phyloP scores from a whole-genome alignment of 2,888 invertebrate species.

The Orthosia cruda region DNA sequence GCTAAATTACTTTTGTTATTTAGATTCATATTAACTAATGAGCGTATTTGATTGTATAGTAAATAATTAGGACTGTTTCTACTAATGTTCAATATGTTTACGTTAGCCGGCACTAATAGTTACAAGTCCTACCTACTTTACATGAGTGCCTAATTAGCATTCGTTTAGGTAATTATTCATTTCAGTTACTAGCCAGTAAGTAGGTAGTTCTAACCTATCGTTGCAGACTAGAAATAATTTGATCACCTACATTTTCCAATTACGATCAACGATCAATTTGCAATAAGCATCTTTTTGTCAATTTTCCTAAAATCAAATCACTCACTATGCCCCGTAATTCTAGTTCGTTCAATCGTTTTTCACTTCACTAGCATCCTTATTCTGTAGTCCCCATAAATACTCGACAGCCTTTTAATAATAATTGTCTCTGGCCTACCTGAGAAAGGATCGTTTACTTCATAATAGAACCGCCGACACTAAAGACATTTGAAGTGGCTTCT shows the following conservation, averaged over 20 bases:
- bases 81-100: background rate
- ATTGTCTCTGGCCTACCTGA: constrained; percentile 50
- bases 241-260: background rate
- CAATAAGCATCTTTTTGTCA: background rate
- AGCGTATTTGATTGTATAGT: background rate
- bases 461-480: constrained; percentile 26
- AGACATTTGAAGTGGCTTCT: constrained; percentile 45
- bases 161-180: constrained; percentile 11
- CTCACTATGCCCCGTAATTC: background rate
- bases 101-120: background rate
- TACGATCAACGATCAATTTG: background rate
- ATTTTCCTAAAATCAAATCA: background rate
- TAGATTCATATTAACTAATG: constrained; percentile 1
- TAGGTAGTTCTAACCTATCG: background rate
- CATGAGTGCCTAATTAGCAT: constrained; percentile 30
- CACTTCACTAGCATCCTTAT: background rate
- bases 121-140: background rate
- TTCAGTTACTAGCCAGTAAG: constrained; percentile 6
- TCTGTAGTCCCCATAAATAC: background rate
- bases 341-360: constrained; percentile 1
- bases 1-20: background rate
- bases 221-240: background rate
- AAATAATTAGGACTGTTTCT: background rate
- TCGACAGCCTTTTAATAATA: constrained; percentile 31
- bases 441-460: constrained; percentile 32